A percentile compares a stretch with the other conserved stretches of the same genome.
Evolutionary conservation across 2,113 vertebrate species (phyloP).

Genomic region (Apteryx owenii): DNA sequence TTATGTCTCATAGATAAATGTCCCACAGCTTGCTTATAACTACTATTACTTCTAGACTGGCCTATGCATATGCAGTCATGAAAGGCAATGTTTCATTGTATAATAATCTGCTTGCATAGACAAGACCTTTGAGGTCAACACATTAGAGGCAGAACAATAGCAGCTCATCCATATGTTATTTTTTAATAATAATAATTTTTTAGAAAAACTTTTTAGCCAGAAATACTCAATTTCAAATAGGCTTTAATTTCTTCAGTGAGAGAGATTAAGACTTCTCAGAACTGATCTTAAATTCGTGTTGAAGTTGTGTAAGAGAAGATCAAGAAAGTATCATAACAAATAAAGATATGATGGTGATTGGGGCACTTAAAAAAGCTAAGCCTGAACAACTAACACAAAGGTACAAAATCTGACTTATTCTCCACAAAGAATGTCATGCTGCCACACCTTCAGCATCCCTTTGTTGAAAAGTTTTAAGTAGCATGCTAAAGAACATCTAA

Average conservation of each 20-base stretch:
- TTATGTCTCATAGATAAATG: neutral
- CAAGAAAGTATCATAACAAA: conserved; percentile 2
- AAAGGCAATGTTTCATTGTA: neutral
- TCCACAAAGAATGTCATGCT: neutral
- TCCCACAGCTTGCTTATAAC: neutral
- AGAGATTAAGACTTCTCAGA: conserved; percentile 31
- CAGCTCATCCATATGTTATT: neutral
- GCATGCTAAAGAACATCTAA: neutral
- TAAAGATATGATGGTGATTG: conserved; percentile 11
- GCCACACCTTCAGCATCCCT: neutral
- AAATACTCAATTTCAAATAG: conserved; percentile 41
- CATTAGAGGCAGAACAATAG: neutral
- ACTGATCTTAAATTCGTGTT: neutral
- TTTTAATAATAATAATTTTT: neutral
- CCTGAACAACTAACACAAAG: neutral
- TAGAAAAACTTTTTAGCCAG: conserved; percentile 6
- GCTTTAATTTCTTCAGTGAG: conserved; percentile 49
- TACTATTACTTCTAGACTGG: neutral
- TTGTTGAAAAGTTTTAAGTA: neutral
- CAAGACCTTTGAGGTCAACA: conserved; percentile 12
- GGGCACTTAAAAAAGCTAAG: neutral
- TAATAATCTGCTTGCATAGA: neutral
- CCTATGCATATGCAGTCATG: neutral
- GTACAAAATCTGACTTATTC: neutral
- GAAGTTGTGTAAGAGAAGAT: conserved; percentile 5